Conservation (phyloP, 2,797 vertebrate species). For the Meriones psammophilus region DNA sequence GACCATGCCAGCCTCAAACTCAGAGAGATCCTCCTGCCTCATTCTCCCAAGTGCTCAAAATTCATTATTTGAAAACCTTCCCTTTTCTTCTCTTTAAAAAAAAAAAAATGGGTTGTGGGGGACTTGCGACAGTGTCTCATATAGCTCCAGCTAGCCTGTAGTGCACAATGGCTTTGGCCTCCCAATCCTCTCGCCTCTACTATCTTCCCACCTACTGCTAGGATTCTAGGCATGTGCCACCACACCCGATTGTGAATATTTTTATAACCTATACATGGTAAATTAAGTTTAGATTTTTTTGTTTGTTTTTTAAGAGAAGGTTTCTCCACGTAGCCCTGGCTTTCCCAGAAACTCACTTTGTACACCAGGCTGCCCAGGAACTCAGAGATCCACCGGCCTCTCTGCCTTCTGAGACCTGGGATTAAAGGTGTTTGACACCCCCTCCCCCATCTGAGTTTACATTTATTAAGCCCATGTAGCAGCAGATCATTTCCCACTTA, state of each 20-base stretch:
- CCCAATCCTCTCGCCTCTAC: neutral
- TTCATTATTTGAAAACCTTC: neutral
- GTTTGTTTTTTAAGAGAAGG: neutral
- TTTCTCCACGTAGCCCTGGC: neutral
- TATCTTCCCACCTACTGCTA: neutral
- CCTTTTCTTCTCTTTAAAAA: neutral
- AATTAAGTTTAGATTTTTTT: conserved; percentile 26
- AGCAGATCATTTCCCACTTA: neutral
- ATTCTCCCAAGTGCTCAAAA: neutral
- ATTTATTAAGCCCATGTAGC: neutral
- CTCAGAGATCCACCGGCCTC: neutral
- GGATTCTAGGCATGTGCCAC: neutral
- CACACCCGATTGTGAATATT: neutral
- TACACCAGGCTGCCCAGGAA: neutral
- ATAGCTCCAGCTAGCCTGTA: neutral
- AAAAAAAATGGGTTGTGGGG: too few relatives aligned
- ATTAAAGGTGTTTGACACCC: neutral
- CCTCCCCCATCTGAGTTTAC: neutral
- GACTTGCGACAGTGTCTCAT: neutral
- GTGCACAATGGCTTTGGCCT: neutral
- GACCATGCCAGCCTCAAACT: neutral
- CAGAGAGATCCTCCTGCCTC: neutral
- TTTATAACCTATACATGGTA: conserved; percentile 20
- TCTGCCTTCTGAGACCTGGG: neutral
- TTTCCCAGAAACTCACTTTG: neutral